Evolutionary conservation across 2,888 invertebrate species (phyloP), one percentile per base, ranked within the genome.

Genomic region (Himalopsyche kuldschensis): DNA sequence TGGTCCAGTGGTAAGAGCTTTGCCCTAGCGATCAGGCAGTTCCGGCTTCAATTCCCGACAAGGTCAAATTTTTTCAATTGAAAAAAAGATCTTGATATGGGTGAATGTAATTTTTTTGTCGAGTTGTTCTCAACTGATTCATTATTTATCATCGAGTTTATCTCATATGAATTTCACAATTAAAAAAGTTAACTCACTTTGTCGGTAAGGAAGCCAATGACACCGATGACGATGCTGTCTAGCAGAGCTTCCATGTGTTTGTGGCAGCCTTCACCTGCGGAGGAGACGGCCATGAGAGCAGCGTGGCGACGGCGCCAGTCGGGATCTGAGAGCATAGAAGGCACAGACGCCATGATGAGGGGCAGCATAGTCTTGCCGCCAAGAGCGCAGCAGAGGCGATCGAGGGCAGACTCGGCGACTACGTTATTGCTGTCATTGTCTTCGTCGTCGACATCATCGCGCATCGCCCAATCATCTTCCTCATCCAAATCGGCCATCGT

Each of bases 211-310:
- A 95, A 98, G 87, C 95, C 96, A 85, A 98, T 92, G 55, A 99
- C 96, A 55, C 97, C 97, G 69, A 96, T 95, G 91, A 99, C 96
- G 48, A 99, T 96, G 90, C 97, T 96, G 82, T 95, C 95, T n/a
- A 99, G 93, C 93, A 98, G 95, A 80, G 94, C 93, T 90, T 98
- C 98, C 99, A 99, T 99, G 90, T 99, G 98, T 89, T 98, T 97
- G 89, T 98, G 98, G 89, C 99, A 99, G 30, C 99, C 99, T 92
- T 99, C 99, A 4, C 99, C 99, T 84, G 98, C 97, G 0, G 99
- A 98, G 6, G 99, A 99, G 77, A 99, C 95, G 0, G 99, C 99
- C 99, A 99, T 99, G 48, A 99, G 93, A 2, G 98, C 99, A 69
- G 99, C 99, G 90, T 99, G 97, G n/a, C 97, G 93, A 87, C 96